A percentile compares a stretch with the other conserved stretches of the same genome.
phyloP scores from a whole-genome alignment of 2,888 invertebrate species.

The Cheilosia vulpina region DNA sequence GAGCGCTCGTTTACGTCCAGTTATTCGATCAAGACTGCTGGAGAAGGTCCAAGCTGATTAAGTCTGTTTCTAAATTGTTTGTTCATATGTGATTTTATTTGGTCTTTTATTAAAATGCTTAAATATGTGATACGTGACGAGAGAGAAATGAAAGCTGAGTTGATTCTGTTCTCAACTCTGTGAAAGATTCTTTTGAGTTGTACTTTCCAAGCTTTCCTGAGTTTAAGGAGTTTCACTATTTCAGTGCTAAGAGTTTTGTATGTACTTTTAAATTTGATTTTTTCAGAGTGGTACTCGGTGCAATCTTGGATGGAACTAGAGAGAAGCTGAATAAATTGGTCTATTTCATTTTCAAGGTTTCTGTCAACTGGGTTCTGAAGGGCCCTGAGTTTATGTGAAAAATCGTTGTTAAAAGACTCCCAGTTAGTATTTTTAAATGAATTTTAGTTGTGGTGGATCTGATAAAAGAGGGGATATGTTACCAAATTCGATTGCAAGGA shows the following conservation, averaged over 20 bases:
- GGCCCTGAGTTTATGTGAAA: neutral
- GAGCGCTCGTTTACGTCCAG: neutral
- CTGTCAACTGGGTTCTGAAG: neutral
- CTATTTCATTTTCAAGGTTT: neutral
- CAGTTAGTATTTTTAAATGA: neutral
- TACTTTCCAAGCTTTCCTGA: no score
- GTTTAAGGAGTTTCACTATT: no score
- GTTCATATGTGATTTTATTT: neutral
- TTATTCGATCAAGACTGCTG: neutral
- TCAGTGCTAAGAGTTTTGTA: no score
- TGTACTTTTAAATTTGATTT: no score
- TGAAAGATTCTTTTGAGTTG: no score
- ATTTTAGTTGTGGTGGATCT: fast-evolving
- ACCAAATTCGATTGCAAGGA: no score
- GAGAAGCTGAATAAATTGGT: neutral
- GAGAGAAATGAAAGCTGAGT: no score
- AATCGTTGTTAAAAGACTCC: neutral
- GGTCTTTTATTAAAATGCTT: no score
- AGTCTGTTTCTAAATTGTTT: conserved; percentile 8
- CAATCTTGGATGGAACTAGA: neutral
- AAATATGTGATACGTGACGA: no score
- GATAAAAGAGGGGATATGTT: no score
- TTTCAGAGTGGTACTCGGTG: neutral
- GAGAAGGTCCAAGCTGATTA: neutral
- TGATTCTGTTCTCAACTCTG: no score